Evolutionary conservation across 1,140 invertebrate species (phyloP).

Genomic region (Drosophila bipectinata): DNA sequence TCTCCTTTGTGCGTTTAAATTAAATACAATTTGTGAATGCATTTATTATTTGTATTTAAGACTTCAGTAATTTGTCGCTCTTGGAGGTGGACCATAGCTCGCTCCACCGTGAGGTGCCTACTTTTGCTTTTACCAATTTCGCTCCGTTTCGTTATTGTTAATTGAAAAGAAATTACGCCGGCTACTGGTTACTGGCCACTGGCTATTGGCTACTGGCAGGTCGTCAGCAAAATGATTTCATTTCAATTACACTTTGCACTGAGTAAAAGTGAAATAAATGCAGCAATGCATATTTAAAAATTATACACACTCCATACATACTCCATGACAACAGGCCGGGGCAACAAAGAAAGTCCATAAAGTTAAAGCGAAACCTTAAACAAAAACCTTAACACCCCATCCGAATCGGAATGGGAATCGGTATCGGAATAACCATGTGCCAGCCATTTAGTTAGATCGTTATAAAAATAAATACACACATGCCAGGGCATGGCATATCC

Average conservation of each 20-base stretch:
- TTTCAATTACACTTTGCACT: constrained; percentile 58
- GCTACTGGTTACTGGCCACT: constrained; percentile 12
- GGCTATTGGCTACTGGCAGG: constrained; percentile 18
- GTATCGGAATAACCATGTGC: constrained; percentile 38
- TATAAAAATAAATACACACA: constrained; percentile 49
- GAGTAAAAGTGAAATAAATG: constrained; percentile 71
- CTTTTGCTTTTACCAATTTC: constrained; percentile 76
- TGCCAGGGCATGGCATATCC: constrained; percentile 33
- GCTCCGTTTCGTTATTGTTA: constrained; percentile 67
- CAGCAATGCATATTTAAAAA: constrained; percentile 13
- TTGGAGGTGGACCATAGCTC: neutral
- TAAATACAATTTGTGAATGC: constrained; percentile 70
- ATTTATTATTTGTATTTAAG: constrained; percentile 69
- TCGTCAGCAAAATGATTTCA: constrained; percentile 20
- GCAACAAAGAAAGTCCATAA: constrained; percentile 31
- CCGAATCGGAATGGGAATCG: constrained; percentile 7
- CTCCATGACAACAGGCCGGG: no score
- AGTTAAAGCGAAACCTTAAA: constrained; percentile 42
- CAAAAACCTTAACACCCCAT: constrained; percentile 14
- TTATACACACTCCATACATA: neutral
- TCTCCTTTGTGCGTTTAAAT: constrained; percentile 57
- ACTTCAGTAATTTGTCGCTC: constrained; percentile 59
- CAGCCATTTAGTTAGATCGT: constrained; percentile 56
- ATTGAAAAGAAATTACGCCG: constrained; percentile 76
- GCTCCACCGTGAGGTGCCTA: constrained; percentile 16